Evolutionary conservation across 2,888 invertebrate species (phyloP), one percentile per base, ranked within the genome.

Genomic region (Reticulitermes lucifugus): DNA sequence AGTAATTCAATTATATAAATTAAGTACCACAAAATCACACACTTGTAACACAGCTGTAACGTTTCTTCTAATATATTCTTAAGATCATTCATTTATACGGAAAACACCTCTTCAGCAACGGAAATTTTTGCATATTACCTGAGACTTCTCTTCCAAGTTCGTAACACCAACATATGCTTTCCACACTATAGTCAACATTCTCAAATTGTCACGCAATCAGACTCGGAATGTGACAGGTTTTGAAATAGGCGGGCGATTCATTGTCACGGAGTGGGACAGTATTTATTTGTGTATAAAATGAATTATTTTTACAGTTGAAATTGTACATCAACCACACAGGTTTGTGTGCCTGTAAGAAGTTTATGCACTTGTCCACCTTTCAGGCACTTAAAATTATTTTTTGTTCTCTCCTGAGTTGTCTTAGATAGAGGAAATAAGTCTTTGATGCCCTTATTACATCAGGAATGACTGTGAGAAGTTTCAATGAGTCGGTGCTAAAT

Each of bases 271-370:
- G 9, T 55, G 14, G 12, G 14, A 14, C 2, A 55, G 51, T 12
- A 12, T 55, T 55, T 65, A n/a, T 65, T n/a, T 65, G 22, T n/a
- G 5, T 6, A 46, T 14, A 80, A 70, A 85, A 89, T 88, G 88
- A 46, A 85, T 0, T 87, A 41, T 6, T 55, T 29, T 83, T 89
- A 25, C 89, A 89, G 87, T 90, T 43, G 90, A 90, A 88, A 88
- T 90, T 60, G 90, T 90, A 88, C 90, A 90, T 87, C 89, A 88
- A 83, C 83, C 84, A 77, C 86, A 88, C 85, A 90, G 90, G 90
- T 90, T 87, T 46, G 9, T 12, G 7, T 59, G 21, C 1, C 4
- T 73, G 21, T 1, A 21, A 3, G 41, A 73, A 35, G 29, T 70
- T 70, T 70, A 73, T 35, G 14, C 2, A 10, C 2, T 25, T 73